Evolutionary conservation across 2,797 vertebrate genomes (phyloP).

Genomic region (Coilia nasus): DNA sequence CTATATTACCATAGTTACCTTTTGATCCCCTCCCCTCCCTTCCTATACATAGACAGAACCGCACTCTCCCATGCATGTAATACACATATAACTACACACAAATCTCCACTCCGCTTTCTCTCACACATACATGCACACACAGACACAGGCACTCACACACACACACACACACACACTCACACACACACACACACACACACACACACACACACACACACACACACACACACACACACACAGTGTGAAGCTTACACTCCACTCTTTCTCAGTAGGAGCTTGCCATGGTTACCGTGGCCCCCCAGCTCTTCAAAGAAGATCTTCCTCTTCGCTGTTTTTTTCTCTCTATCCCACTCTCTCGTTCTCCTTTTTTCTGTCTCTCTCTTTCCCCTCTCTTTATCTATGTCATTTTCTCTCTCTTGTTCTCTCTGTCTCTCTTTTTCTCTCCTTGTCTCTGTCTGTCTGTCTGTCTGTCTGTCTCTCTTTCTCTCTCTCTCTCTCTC

Average conservation of each 20-base stretch:
- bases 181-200: neutral
- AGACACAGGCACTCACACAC: neutral
- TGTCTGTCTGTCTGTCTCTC: too few relatives aligned
- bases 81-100: neutral
- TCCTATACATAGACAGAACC: neutral
- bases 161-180: neutral
- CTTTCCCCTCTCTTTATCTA: too few relatives aligned
- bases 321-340: constrained; percentile 18
- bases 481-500: neutral
- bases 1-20: neutral
- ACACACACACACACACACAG: neutral
- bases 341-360: too few relatives aligned
- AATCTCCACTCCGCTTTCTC: neutral
- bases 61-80: neutral
- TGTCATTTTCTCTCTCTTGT: too few relatives aligned
- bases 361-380: too few relatives aligned
- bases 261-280: neutral
- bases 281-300: constrained; percentile 14
- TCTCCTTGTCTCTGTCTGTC: too few relatives aligned
- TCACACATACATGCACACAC: neutral
- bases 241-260: neutral
- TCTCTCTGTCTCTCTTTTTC: too few relatives aligned
- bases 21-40: neutral
- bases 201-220: neutral
- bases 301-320: neutral